Evolutionary conservation across 2,113 vertebrate species (phyloP).

Genomic region (rat (Rattus norvegicus)): DNA sequence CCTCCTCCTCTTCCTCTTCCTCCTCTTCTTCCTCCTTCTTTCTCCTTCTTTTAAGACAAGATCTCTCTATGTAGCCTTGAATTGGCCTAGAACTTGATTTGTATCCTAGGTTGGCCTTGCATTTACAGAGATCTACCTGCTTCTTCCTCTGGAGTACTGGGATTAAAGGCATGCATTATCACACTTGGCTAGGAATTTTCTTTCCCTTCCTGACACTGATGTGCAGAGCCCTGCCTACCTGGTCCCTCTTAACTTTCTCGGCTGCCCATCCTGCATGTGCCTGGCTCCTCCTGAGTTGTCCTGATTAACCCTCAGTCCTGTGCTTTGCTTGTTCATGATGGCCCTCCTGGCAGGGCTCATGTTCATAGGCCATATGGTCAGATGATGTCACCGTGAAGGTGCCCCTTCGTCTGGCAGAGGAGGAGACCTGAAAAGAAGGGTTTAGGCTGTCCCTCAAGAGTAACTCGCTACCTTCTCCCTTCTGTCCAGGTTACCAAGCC

Average conservation of each 20-base stretch:
- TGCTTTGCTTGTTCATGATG: not conserved
- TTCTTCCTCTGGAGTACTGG: not conserved
- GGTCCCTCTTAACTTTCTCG: not conserved
- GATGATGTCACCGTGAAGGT: not conserved
- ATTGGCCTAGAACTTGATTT: not conserved
- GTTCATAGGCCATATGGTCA: rapidly evolving
- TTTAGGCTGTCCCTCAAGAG: not conserved
- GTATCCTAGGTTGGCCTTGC: not conserved
- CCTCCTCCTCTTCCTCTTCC: no score
- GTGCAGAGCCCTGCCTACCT: not conserved
- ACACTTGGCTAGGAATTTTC: not conserved
- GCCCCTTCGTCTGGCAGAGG: not conserved
- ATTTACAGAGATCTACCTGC: no score
- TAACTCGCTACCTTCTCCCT: not conserved
- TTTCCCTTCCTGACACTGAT: not conserved
- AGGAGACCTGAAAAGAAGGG: not conserved
- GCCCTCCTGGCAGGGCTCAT: not conserved
- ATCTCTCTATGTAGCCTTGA: not conserved
- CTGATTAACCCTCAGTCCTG: not conserved
- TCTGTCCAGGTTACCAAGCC: not conserved
- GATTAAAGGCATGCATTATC: not conserved
- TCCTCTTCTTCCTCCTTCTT: not conserved
- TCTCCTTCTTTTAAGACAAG: not conserved
- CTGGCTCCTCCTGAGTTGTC: not conserved
- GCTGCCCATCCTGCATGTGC: not conserved